phyloP scores from a whole-genome alignment of 2,113 vertebrate genomes.

The Hippocampus comes region DNA sequence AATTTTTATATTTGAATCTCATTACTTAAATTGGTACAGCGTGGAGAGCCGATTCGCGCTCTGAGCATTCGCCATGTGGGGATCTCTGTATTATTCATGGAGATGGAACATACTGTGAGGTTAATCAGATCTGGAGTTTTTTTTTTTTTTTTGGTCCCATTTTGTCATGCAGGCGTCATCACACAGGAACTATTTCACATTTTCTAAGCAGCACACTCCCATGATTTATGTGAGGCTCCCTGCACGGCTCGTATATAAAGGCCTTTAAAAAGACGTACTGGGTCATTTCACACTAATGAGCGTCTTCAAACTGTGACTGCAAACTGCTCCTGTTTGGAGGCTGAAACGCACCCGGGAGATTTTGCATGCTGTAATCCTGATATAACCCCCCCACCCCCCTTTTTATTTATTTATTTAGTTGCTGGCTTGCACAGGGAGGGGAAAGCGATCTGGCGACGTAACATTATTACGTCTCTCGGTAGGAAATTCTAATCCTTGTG shows the following conservation, averaged over 20 bases:
- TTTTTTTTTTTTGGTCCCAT: constrained; percentile 22
- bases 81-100: constrained; percentile 45
- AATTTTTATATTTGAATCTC: constrained; percentile 7
- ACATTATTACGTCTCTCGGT: constrained; percentile 9
- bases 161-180: constrained; percentile 9
- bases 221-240: neutral
- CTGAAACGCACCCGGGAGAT: constrained; percentile 11
- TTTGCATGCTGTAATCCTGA: neutral
- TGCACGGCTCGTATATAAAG: neutral
- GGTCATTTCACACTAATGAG: constrained; percentile 19
- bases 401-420: constrained; percentile 7
- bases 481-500: neutral
- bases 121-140: constrained; percentile 29
- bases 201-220: neutral
- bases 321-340: constrained; percentile 9
- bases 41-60: constrained; percentile 10
- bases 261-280: constrained; percentile 12
- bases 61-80: constrained; percentile 10
- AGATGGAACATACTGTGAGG: constrained; percentile 35
- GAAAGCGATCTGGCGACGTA: constrained; percentile 7
- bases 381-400: neutral
- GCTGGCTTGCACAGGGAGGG: constrained; percentile 1
- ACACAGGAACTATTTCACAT: constrained; percentile 6
- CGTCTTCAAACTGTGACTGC: constrained; percentile 17
- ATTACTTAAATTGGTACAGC: constrained; percentile 12